Conservation (phyloP, 1,140 invertebrate species). For the Drosophila pachea region DNA sequence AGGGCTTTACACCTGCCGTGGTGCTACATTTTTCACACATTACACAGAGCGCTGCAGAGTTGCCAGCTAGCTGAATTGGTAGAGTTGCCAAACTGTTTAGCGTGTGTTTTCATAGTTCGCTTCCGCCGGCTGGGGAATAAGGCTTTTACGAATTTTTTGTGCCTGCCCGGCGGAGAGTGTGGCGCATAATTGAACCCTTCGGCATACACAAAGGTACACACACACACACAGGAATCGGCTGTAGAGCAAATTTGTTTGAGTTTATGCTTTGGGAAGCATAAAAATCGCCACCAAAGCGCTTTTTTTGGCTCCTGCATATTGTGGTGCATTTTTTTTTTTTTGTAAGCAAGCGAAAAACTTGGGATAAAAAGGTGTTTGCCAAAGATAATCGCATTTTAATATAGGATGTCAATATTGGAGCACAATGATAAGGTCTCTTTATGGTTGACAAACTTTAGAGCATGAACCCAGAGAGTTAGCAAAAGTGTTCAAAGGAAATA, state of each 20-base stretch:
- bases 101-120: slow-evolving; percentile 28
- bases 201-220: slow-evolving; percentile 48
- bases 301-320: slow-evolving; percentile 37
- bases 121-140: slow-evolving; percentile 30
- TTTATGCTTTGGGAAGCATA: slow-evolving; percentile 39
- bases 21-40: slow-evolving; percentile 32
- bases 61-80: slow-evolving; percentile 5
- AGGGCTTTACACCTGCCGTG: slow-evolving; percentile 33
- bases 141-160: slow-evolving; percentile 43
- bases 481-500: too few species aligned
- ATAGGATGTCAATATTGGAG: slow-evolving; percentile 1
- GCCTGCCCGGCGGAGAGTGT: slow-evolving; percentile 33
- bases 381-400: slow-evolving; percentile 26
- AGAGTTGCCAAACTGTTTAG: slow-evolving; percentile 6
- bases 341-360: not conserved
- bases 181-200: slow-evolving; percentile 71
- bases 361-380: slow-evolving; percentile 8
- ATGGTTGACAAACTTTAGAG: not conserved
- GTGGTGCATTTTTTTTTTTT: slow-evolving; percentile 2
- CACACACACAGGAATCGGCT: slow-evolving; percentile 35
- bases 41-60: slow-evolving; percentile 9
- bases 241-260: slow-evolving; percentile 69
- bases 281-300: slow-evolving; percentile 28
- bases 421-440: not conserved
- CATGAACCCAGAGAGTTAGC: too few species aligned